Evolutionary conservation across 1,140 invertebrate species (phyloP), one percentile per base, ranked within the genome.

Genomic region (Drosophila suzukii): DNA sequence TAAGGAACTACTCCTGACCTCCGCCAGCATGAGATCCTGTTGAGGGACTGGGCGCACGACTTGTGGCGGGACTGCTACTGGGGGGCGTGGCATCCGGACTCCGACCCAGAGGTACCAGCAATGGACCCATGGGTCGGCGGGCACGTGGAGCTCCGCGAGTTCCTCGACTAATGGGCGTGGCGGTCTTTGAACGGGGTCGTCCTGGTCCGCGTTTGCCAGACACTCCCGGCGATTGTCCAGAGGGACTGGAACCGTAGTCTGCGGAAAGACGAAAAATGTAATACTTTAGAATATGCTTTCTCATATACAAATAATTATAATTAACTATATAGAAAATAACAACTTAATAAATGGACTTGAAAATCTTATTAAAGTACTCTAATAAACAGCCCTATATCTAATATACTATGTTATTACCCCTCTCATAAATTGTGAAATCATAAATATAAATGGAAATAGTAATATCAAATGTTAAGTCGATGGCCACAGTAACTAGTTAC

Each of bases 101-200:
- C 60, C 93, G 93, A 8, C 93, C 93, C 8, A 95, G 84, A 3
- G 94, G 94, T 55, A 95, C 94, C 1, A 95, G 93, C 39, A 95
- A 85, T 3, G 94, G 94, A 56, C 94, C 93, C 8, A 94, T 93
- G 0, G 94, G 93, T 55, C 94, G 93, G n/a, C 94, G 91, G 65
- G 94, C 91, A 67, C 93, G 91, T 39, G 94, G 90, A 46, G 93
- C 46, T 41, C 93, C 93, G 10, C 95, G 93, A 8, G 77, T 72
- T 0, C 86, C 85, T 6, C 95, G 93, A 83, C 96, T 94, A 0
- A 93, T 92, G 0, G 95, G 95, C 4, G 95, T 95, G 43, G 93
- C 93, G 3, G 94, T 95, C 72, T 94, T 94, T 53, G 96, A 92
- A 5, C 96, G 93, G 0, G 97, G 97, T 78, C 97, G 91, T 13